Evolutionary conservation across 2,797 vertebrate species (phyloP), one percentile per base, ranked within the genome.

Genomic region (Varecia variegata): DNA sequence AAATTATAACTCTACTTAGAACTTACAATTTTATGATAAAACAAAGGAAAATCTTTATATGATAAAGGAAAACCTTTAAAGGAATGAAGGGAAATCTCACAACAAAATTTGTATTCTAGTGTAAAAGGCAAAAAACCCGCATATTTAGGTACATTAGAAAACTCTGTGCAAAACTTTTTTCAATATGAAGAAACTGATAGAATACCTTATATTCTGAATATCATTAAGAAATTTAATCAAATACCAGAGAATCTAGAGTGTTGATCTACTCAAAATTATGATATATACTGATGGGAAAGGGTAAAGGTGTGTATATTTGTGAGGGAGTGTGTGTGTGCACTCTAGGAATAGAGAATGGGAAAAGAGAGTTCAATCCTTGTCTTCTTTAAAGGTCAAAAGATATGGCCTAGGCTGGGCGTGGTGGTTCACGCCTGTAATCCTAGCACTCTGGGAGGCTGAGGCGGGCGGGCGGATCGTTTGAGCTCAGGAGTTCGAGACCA

Each of bases 141-240:
- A 91, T 27, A n/a, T 1, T 67, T 9, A 92, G 47, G 67, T 71
- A 38, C 27, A 76, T 73, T 35, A 92, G 30, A 86, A 94, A 54
- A 84, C 9, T 77, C 50, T 30, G 11, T 20, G n/a, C 8, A 74
- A 74, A 96, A 90, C 9, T 62, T 92, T 56, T 68, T 88, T 81
- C 79, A 86, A 14, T 35, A 87, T 89, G 47, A 43, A 86, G n/a
- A 92, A 77, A 92, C 14, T 70, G 40, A 92, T 7, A 96, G 81
- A 76, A 60, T 74, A 76, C 0, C 62, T 35, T 43, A 58, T 52
- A 50, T 73, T 91, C n/a, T 71, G 38, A 94, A 27, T 70, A 82
- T 25, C n/a, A 58, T 83, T 5, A 94, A 79, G 71, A 88, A 95
- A 91, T 86, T 30, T 68, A 60, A 43, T 65, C 30, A 45, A 62